These are phyloP conservation scores for Spicauda simplicius DNA, from an alignment of 2,888 invertebrate genomes.

Conservation along the genomic window DNA sequence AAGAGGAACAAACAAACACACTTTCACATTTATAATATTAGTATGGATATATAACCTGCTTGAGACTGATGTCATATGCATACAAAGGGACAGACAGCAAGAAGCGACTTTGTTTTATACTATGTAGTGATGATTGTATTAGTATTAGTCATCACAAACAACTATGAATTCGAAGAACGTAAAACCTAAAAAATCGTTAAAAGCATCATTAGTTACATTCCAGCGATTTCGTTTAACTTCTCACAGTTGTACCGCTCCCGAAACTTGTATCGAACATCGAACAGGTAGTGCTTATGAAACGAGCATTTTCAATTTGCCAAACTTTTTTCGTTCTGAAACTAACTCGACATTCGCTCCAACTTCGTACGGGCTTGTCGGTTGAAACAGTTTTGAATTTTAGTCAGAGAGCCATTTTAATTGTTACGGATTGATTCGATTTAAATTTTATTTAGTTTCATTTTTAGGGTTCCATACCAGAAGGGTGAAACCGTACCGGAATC, in stretches of 20 bases:
- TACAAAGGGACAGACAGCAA: no score
- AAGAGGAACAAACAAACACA: no score
- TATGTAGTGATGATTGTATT: no score
- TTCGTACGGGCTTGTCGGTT: constrained; percentile 22
- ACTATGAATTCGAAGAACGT: no score
- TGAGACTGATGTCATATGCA: no score
- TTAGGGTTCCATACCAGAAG: background rate
- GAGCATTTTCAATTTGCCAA: constrained; percentile 30
- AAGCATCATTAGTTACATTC: no score
- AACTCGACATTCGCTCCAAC: constrained; percentile 24
- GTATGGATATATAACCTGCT: no score
- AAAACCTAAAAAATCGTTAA: no score
- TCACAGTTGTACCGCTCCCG: background rate
- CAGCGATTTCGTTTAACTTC: background rate
- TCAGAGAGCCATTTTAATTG: constrained; percentile 7
- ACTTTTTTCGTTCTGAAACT: constrained; percentile 30
- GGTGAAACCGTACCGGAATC: no score
- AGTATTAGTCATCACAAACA: no score
- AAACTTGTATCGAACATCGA: constrained; percentile 17
- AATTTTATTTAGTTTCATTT: constrained; percentile 13
- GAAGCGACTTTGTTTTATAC: no score
- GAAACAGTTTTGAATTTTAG: constrained; percentile 24
- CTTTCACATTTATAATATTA: no score
- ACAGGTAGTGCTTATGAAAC: constrained; percentile 32
- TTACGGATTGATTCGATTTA: constrained; percentile 11